Conservation (phyloP, 2,888 invertebrate species). For the Griposia aprilina region DNA sequence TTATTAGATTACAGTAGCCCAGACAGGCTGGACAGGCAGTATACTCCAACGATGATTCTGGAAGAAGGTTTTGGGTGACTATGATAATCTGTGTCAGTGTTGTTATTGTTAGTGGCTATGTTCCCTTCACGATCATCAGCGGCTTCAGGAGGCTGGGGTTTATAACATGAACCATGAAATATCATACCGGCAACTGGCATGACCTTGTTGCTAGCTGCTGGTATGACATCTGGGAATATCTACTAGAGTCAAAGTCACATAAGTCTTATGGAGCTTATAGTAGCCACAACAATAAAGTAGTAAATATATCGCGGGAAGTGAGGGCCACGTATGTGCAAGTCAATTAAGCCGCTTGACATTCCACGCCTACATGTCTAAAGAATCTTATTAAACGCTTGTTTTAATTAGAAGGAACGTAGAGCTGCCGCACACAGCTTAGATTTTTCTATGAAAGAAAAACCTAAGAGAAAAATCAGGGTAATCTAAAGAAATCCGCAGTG, state of each 20-base stretch:
- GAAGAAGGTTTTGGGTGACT: background rate
- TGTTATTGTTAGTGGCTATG: background rate
- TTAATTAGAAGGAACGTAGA: constrained; percentile 33
- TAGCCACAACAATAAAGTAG: background rate
- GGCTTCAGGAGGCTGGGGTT: background rate
- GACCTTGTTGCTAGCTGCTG: background rate
- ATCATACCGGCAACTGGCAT: background rate
- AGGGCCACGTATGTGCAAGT: constrained; percentile 10
- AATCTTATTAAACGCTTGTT: constrained; percentile 38
- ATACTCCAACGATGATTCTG: background rate
- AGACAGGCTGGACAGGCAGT: background rate
- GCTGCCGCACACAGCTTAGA: constrained; percentile 9
- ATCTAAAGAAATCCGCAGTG: background rate
- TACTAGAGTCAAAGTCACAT: background rate
- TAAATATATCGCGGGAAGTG: background rate
- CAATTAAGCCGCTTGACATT: constrained; percentile 36
- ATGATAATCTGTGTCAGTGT: background rate
- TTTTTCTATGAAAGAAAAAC: constrained; percentile 18
- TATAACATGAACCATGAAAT: background rate
- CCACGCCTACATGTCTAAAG: constrained; percentile 30
- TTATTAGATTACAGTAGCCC: background rate
- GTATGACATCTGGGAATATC: background rate
- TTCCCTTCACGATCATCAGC: background rate
- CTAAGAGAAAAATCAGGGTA: background rate
- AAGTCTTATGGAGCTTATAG: background rate